Conservation (phyloP, 2,888 invertebrate genomes). For the Nipponacmea schrenckii region DNA sequence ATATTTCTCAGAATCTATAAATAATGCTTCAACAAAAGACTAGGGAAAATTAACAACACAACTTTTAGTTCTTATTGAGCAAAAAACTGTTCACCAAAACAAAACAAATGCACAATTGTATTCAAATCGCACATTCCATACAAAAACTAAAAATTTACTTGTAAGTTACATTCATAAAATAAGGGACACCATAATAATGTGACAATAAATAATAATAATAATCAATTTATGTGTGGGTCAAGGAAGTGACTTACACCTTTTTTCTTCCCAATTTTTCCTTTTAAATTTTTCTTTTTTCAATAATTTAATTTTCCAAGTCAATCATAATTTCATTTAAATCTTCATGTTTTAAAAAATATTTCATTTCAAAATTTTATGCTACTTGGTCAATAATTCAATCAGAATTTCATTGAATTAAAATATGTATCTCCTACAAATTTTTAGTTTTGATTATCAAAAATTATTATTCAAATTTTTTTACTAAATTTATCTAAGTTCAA, state of each 20-base stretch:
- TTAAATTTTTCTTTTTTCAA: slow-evolving; percentile 4
- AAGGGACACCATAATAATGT: not conserved
- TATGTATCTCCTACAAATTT: too few species aligned
- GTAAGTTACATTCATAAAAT: slow-evolving; percentile 3
- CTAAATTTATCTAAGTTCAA: too few species aligned
- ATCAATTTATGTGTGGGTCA: not conserved
- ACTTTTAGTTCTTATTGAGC: slow-evolving; percentile 21
- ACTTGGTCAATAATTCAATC: too few species aligned
- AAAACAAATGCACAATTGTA: slow-evolving; percentile 23
- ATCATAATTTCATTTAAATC: too few species aligned
- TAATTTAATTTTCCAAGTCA: too few species aligned
- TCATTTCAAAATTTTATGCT: too few species aligned
- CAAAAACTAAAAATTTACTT: not conserved
- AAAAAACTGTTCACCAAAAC: slow-evolving; percentile 20
- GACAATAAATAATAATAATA: not conserved
- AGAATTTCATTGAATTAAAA: too few species aligned
- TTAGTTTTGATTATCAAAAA: too few species aligned
- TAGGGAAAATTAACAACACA: slow-evolving; percentile 9
- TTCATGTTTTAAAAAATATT: too few species aligned
- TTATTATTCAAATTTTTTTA: too few species aligned
- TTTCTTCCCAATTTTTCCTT: not conserved
- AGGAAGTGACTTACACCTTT: not conserved
- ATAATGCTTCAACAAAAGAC: slow-evolving; percentile 7
- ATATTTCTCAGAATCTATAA: slow-evolving; percentile 2
- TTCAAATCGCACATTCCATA: slow-evolving; percentile 18